A percentile compares a stretch with the other conserved stretches of the same genome.
These are phyloP conservation scores for Himalopsyche phryganea DNA, from an alignment of 1,140 invertebrate species.

Conservation along the genomic window DNA sequence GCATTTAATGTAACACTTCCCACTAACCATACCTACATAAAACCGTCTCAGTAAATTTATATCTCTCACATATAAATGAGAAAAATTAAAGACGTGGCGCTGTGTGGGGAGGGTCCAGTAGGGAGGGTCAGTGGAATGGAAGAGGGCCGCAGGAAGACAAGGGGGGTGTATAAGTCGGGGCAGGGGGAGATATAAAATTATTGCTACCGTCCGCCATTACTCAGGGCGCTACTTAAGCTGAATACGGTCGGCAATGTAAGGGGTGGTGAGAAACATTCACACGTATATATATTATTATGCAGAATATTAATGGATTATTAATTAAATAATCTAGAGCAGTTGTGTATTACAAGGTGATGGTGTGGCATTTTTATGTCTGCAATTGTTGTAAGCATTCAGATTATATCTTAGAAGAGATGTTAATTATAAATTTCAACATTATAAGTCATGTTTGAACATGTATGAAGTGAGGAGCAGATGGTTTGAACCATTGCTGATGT, in stretches of 20 bases:
- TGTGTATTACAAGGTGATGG: no score
- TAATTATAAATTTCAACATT: no score
- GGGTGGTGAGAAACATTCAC: no score
- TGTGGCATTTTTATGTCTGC: no score
- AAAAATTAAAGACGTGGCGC: conserved; percentile 27
- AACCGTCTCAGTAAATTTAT: conserved; percentile 18
- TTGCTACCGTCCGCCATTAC: conserved; percentile 19
- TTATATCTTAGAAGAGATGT: no score
- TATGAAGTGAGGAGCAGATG: no score
- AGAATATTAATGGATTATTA: no score
- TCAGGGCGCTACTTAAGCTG: conserved; percentile 23
- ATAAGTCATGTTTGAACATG: no score
- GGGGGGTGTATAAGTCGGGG: background rate
- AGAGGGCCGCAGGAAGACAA: background rate
- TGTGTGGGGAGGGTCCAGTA: background rate
- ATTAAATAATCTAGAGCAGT: no score
- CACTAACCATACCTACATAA: background rate
- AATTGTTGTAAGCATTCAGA: no score
- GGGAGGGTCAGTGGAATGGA: background rate
- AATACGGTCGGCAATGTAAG: conserved; percentile 8
- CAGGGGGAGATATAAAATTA: conserved; percentile 27
- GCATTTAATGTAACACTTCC: background rate
- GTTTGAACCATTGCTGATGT: no score
- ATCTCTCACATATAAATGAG: conserved; percentile 31
- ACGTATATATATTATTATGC: no score